Conservation (phyloP, 2,797 vertebrate species). For the Poeciliopsis paucimaculata region DNA sequence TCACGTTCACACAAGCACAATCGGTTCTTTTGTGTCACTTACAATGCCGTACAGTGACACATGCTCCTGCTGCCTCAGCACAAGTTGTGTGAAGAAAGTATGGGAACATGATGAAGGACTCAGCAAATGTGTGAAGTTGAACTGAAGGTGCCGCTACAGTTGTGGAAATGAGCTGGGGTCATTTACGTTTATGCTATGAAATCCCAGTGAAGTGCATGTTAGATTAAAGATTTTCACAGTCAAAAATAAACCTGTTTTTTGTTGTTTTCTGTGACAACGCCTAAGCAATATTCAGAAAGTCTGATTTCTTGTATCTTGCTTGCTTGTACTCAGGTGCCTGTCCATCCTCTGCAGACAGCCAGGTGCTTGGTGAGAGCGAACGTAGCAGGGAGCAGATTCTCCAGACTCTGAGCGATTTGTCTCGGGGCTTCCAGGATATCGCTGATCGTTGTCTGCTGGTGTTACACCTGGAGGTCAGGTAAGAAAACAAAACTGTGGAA, state of each 20-base stretch:
- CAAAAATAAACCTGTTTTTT: neutral
- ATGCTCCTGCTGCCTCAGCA: conserved; percentile 73
- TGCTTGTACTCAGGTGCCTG: conserved; percentile 71
- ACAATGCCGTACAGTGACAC: conserved; percentile 64
- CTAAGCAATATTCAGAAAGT: neutral
- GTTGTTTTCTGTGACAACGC: neutral
- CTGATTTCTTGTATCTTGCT: conserved; percentile 17
- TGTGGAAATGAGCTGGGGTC: conserved; percentile 7
- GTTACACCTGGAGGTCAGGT: conserved; percentile 97
- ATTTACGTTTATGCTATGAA: conserved; percentile 24
- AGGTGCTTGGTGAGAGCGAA: conserved; percentile 81
- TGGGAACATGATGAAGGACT: conserved; percentile 65
- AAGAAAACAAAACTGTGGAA: conserved; percentile 31
- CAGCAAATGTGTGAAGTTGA: conserved; percentile 38
- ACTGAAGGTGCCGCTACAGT: conserved; percentile 23
- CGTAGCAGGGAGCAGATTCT: conserved; percentile 92
- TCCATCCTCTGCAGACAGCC: conserved; percentile 84
- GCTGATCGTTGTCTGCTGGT: conserved; percentile 94
- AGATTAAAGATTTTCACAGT: neutral
- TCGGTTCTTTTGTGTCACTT: conserved; percentile 58
- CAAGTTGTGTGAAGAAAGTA: conserved; percentile 59
- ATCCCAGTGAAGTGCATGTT: conserved; percentile 14
- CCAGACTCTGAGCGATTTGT: conserved; percentile 90
- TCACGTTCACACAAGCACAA: conserved; percentile 24
- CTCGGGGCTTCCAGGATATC: conserved; percentile 92